phyloP scores from a whole-genome alignment of 2,888 invertebrate species.

The Macrophya alboannulata region DNA sequence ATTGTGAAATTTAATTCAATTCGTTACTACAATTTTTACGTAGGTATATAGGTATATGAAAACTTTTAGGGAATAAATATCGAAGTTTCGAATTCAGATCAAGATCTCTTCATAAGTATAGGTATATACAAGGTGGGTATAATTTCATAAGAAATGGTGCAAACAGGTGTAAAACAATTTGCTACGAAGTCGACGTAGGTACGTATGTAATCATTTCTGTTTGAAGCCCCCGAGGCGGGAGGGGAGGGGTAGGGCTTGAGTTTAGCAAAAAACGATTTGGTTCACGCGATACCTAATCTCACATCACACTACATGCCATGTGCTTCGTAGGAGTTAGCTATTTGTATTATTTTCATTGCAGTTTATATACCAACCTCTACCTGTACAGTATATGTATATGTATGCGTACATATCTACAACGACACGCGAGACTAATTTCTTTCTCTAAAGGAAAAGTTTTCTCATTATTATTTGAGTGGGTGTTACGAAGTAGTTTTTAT shows the following conservation, averaged over 20 bases:
- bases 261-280: constrained; percentile 11
- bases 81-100: background rate
- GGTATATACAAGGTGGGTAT: background rate
- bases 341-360: background rate
- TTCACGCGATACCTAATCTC: constrained; percentile 41
- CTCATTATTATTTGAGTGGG: background rate
- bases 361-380: background rate
- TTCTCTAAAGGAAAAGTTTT: background rate
- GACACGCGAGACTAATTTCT: constrained; percentile 36
- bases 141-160: constrained; percentile 14
- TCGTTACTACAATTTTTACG: no score
- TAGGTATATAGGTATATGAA: background rate
- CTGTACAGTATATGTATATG: no score
- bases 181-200: background rate
- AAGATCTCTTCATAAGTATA: background rate
- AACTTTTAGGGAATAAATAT: background rate
- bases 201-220: constrained; percentile 15
- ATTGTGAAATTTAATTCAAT: background rate
- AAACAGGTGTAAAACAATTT: constrained; percentile 37
- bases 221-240: no score
- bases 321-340: background rate
- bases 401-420: background rate
- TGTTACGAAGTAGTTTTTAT: background rate
- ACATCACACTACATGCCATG: constrained; percentile 1
- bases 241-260: background rate